These are phyloP conservation scores for Microcebus tavaratra DNA, from an alignment of 2,113 vertebrate genomes.

Conservation along the genomic window DNA sequence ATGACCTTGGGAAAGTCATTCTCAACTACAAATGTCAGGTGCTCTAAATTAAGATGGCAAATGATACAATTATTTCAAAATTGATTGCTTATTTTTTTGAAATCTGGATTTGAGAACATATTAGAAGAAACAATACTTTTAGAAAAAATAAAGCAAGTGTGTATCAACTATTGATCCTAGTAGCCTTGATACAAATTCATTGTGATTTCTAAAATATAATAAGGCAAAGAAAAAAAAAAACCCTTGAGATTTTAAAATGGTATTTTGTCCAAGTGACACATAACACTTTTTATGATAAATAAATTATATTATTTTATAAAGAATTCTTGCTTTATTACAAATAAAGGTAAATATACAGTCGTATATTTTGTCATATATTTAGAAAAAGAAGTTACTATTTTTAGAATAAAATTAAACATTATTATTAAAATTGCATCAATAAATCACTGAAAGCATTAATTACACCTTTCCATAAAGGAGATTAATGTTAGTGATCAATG, in stretches of 20 bases:
- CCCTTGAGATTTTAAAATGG: not conserved
- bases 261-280: not conserved
- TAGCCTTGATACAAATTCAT: not conserved
- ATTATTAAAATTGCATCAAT: conserved; percentile 38
- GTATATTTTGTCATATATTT: conserved; percentile 20
- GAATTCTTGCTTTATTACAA: not conserved
- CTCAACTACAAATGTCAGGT: not conserved
- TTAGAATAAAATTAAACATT: conserved; percentile 44
- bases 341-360: not conserved
- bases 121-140: not conserved
- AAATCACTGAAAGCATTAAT: conserved; percentile 47
- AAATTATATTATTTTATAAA: not conserved
- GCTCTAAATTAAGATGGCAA: conserved; percentile 4
- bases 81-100: not conserved
- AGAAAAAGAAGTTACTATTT: not conserved
- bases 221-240: not conserved
- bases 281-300: not conserved
- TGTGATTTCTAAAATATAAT: not conserved
- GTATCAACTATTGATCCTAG: not conserved
- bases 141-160: not conserved
- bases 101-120: not conserved
- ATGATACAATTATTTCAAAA: not conserved
- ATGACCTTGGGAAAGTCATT: not conserved
- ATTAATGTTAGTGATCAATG: conserved; percentile 51
- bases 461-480: conserved; percentile 2